Percentiles rank a stretch among this genome's conserved stretches.
These are phyloP conservation scores for Cisticola juncidis DNA, from an alignment of 2,113 vertebrate species.

Conservation along the genomic window DNA sequence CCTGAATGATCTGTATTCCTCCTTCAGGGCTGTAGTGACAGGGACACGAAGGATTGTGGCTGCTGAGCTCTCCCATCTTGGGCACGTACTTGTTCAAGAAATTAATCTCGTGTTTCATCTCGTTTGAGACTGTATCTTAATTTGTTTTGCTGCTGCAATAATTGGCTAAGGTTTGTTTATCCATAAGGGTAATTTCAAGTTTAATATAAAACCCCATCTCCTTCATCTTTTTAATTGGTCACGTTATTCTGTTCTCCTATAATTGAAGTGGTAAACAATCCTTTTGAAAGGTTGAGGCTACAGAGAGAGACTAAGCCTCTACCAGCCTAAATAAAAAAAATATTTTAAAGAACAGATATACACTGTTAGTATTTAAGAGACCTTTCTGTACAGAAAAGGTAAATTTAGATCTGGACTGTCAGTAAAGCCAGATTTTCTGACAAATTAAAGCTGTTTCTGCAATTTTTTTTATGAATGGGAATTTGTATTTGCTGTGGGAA, in stretches of 20 bases:
- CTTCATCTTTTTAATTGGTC: not conserved
- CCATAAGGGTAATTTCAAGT: slow-evolving; percentile 1
- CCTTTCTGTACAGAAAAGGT: not conserved
- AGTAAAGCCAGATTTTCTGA: not conserved
- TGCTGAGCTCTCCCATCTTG: not conserved
- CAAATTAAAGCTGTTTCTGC: not conserved
- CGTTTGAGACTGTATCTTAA: not conserved
- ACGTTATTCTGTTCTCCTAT: not conserved
- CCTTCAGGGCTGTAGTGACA: not conserved
- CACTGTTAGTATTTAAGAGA: not conserved
- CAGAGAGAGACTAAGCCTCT: not conserved
- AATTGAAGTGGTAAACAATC: not conserved
- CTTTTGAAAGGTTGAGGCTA: not conserved
- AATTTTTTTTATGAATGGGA: not conserved
- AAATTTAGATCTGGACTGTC: not conserved
- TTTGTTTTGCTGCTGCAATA: slow-evolving; percentile 2
- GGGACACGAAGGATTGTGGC: rapidly evolving
- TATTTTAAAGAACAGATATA: not conserved
- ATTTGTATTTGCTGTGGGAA: not conserved
- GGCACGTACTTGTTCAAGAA: not conserved
- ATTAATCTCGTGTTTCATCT: not conserved
- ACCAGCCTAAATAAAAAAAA: not conserved
- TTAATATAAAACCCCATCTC: not conserved
- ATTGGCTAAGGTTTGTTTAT: not conserved
- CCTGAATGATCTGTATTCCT: not conserved